phyloP scores from a whole-genome alignment of 2,888 invertebrate species.

The Stenodera caucasica region DNA sequence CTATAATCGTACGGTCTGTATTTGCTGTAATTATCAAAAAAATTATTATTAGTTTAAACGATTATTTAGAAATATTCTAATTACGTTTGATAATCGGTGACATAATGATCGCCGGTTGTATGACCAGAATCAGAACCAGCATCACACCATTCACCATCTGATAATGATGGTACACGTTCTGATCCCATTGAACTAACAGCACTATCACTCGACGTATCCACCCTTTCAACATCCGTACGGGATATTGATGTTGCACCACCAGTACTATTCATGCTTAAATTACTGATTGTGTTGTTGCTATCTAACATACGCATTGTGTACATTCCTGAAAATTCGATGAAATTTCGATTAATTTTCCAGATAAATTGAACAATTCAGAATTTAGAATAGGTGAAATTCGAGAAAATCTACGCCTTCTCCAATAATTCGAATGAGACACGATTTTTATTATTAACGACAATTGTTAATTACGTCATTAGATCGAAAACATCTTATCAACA shows the following conservation, averaged over 20 bases:
- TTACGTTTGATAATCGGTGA: slow-evolving; percentile 75
- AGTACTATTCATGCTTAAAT: slow-evolving; percentile 50
- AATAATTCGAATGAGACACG: too few species aligned
- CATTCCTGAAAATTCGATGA: slow-evolving; percentile 64
- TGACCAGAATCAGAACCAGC: slow-evolving; percentile 79
- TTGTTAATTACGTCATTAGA: too few species aligned
- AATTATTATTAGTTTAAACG: background rate
- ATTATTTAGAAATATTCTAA: slow-evolving; percentile 9
- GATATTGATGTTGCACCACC: slow-evolving; percentile 49
- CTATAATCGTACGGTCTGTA: slow-evolving; percentile 76
- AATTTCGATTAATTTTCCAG: too few species aligned
- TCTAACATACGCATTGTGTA: slow-evolving; percentile 88
- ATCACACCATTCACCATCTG: slow-evolving; percentile 91
- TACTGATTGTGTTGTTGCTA: slow-evolving; percentile 54
- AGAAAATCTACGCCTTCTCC: too few species aligned
- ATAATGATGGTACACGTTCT: slow-evolving; percentile 83
- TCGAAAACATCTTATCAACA: too few species aligned
- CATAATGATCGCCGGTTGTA: slow-evolving; percentile 64
- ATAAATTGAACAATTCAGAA: too few species aligned
- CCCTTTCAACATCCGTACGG: slow-evolving; percentile 64
- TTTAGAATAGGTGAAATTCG: too few species aligned
- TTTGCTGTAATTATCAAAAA: slow-evolving; percentile 57
- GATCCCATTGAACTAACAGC: slow-evolving; percentile 93
- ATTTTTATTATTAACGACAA: too few species aligned
- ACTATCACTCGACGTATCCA: slow-evolving; percentile 87